phyloP scores from a whole-genome alignment of 2,113 vertebrate species.

The Alexandromys fortis region DNA sequence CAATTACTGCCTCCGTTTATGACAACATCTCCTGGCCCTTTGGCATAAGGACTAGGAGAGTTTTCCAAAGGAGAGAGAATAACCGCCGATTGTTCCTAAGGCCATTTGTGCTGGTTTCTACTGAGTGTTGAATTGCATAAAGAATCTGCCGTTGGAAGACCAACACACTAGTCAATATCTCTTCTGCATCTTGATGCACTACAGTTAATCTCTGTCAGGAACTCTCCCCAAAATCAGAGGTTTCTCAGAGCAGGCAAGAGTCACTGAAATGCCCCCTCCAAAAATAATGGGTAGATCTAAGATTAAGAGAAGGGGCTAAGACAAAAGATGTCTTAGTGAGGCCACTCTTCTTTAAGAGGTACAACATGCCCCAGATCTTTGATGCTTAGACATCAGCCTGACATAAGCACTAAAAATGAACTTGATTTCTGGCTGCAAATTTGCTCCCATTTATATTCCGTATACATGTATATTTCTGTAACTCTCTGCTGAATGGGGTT shows the following conservation, averaged over 20 bases:
- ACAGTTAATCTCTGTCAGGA: not conserved
- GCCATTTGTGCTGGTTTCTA: not conserved
- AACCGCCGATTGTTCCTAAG: not conserved
- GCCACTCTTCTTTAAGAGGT: not conserved
- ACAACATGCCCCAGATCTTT: rapidly evolving
- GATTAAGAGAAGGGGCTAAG: not conserved
- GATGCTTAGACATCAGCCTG: not conserved
- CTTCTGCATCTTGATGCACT: not conserved
- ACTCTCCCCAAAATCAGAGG: not conserved
- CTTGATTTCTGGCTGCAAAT: not conserved
- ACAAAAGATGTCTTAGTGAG: not conserved
- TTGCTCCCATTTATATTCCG: not conserved
- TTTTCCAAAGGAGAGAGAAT: not conserved
- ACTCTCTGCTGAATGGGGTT: not conserved
- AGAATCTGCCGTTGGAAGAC: not conserved
- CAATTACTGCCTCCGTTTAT: not conserved
- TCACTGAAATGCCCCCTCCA: not conserved
- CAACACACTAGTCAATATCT: not conserved
- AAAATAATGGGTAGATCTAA: not conserved
- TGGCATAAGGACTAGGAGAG: not conserved
- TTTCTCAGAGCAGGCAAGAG: not conserved
- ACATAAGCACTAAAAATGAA: not conserved
- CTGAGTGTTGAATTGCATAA: not conserved
- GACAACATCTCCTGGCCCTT: not conserved
- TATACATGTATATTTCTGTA: not conserved